Base-by-base conservation (phyloP, 2,888 invertebrate species). In the Sarcophaga carnaria region DNA sequence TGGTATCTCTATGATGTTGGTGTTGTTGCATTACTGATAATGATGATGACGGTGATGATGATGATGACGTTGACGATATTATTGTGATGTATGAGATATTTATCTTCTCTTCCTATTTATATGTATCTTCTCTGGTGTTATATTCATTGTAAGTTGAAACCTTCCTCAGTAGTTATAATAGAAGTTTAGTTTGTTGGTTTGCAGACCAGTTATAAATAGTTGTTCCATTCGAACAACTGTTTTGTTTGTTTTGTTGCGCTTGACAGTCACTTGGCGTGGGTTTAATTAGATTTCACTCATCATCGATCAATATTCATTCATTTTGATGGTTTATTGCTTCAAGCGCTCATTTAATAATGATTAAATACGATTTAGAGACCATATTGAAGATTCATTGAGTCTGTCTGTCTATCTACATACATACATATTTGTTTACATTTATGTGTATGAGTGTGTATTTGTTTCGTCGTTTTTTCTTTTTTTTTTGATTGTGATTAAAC, bases 201-300 rank as follows among this genome's bases (percentile, higher is more conserved):
- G 37, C 37, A 37, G 37, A 37, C 37, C 37, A 37, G 37, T 8
- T 27, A 27, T 27, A 27, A 27, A 27, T 17, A 76, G 59, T 27
- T 69, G 59, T 60, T 71, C 10, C 25, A 37, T 69, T 75, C 12
- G 45, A 63, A 82, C 70, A 82, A 82, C 64, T 17, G 4, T 27
- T 71, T 79, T 74, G 79, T 77, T 77, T 79, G 83, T n/a, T 75
- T 85, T 76, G 77, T 59, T 72, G 66, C 49, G 10, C 47, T 12
- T 22, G 70, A 25, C 69, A 67, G 70, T 88, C 74, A 71, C 69
- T 74, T 81, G 83, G 70, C 79, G 87, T 86, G 83, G 80, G 82
- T 87, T 88, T 88, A 88, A 89, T 88, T 89, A 88, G 88, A 89
- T 88, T 88, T 88, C 85, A 80, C 87, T 87, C 88, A 86, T 88